Evolutionary conservation across 2,888 invertebrate species (phyloP), one percentile per base, ranked within the genome.

Genomic region (Epinotia ramella): DNA sequence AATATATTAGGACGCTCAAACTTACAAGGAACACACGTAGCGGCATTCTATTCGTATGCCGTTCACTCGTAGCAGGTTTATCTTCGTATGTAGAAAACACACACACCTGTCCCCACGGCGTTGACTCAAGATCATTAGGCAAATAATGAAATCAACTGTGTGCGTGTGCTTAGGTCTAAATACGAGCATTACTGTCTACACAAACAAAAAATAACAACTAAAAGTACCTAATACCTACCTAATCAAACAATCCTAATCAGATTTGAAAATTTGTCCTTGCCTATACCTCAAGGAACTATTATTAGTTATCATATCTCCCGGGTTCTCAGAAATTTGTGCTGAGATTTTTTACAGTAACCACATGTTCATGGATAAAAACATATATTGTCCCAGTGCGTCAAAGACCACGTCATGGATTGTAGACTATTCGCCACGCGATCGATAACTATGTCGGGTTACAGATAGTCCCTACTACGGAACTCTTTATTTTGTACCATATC

Each of bases 331-430:
- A 75, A 6, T 40, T 18, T 20, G 70, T 18, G 16, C 59, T 44
- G 49, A 65, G 64, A 33, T 71, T 69, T 75, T 75, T 66, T 66
- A 49, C 24, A 49, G n/a, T 20, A 4, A 75, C 75, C 75, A 62
- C 71, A 75, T 71, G 75, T 60, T 71, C 60, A 62, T 75, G 24
- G 53, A 60, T 70, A 65, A 62, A 73, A 65, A 69, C 33, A 69
- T 7, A 59, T 57, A 60, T 46, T 60, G 40, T 16, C 66, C 75
- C 65, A 66, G 18, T 71, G 66, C 75, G 71, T 75, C 75, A 71
- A 64, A 66, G 7, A 24, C 9, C 24, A 56, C 71, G 75, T 66
- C 70, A 66, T 62, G 53, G 66, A 53, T 24, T 24, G 24, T 24
- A 49, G 16, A 69, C 59, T 7, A 20, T 64, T 46, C 12, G 24